Evolutionary conservation across 2,888 invertebrate species (phyloP), one percentile per base, ranked within the genome.

Genomic region (Xestobium rufovillosum): DNA sequence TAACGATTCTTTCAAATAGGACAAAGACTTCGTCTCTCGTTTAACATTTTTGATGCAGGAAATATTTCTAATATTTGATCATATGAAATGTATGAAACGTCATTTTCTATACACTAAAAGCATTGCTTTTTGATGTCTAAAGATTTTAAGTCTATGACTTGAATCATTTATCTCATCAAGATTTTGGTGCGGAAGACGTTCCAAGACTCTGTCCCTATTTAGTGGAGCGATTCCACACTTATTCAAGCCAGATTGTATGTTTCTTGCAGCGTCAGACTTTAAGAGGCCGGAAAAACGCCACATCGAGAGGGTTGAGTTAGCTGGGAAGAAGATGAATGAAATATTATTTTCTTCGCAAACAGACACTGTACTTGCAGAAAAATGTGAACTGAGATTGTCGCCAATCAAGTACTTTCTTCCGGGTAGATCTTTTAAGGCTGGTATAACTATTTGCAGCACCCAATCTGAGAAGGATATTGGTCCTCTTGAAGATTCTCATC

Each of bases 251-350:
- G n/a, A 14, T 11, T 15, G 31, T 4, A 17, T 17, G 11, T 14
- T 31, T n/a, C 17, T 17, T 9, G 14, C n/a, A n/a, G n/a, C n/a
- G n/a, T n/a, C n/a, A n/a, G n/a, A n/a, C 11, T 27, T 35, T 35
- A 9, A 35, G 14, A 27, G 35, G 35, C 26, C 28, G 35, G n/a
- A 28, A 35, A 35, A 34, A 26, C 2, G 13, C 34, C 3, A 34
- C 26, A 13, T 34, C 34, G 17, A 28, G 27, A 3, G 35, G 35
- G 35, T 35, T 12, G 35, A 35, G 16, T 35, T 35, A 15, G 35
- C 26, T 2, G 35, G 35, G 16, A 35, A 29, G n/a, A 35, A 35
- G 16, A 35, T 35, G 29, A 35, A 35, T 14, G 35, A 35, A 35
- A 35, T 27, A 17, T 35, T 27, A 14, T 34, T 25, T 14, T 27